Evolutionary conservation across 2,888 invertebrate genomes (phyloP).

Genomic region (Thymelicus lineola): DNA sequence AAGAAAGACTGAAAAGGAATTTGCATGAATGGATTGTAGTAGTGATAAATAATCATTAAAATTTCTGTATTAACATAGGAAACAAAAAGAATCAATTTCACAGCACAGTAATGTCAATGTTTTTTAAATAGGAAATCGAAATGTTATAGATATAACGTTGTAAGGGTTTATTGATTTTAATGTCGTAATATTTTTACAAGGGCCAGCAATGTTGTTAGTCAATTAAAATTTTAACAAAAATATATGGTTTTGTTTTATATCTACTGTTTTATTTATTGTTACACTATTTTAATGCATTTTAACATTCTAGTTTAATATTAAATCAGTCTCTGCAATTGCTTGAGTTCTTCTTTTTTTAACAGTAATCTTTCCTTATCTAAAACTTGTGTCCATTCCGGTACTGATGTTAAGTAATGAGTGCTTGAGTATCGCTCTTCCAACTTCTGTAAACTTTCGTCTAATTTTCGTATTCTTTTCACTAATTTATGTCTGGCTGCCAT

Average conservation of each 20-base stretch:
- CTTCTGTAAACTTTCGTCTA: conserved; percentile 60
- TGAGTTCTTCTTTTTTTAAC: conserved; percentile 62
- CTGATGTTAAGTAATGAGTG: conserved; percentile 53
- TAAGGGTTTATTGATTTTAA: background rate
- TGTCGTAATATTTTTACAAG: conserved; percentile 32
- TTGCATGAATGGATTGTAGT: conserved; percentile 1
- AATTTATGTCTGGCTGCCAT: conserved; percentile 60
- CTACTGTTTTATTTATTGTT: conserved; percentile 49
- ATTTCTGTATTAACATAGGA: no score
- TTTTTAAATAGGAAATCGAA: background rate
- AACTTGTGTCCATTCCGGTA: conserved; percentile 55
- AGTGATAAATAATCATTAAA: background rate
- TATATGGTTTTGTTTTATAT: conserved; percentile 60
- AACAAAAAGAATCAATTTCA: background rate
- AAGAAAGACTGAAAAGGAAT: conserved; percentile 12
- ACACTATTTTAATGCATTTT: conserved; percentile 29
- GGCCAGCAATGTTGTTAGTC: conserved; percentile 61
- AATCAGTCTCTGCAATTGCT: conserved; percentile 66
- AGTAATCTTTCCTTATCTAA: conserved; percentile 62
- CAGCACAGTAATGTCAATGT: background rate
- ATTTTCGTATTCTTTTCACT: conserved; percentile 60
- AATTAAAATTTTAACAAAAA: conserved; percentile 57
- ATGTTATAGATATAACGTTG: background rate
- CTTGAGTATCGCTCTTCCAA: conserved; percentile 62
- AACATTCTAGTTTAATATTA: conserved; percentile 37